Evolutionary conservation across 2,113 vertebrate genomes (phyloP).

Genomic region (Neodon shergylaensis): DNA sequence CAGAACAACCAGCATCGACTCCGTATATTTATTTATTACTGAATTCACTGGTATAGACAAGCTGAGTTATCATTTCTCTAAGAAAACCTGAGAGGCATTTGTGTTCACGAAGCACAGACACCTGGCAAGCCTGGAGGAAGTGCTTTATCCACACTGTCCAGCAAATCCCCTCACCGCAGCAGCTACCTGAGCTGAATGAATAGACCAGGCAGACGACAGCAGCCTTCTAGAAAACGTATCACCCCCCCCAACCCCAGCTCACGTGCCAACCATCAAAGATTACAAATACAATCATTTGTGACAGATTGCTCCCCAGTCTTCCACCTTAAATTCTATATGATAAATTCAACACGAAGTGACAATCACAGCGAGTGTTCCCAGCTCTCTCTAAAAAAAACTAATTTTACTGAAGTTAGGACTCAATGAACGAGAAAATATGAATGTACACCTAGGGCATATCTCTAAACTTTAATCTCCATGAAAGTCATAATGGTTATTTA

Average conservation of each 20-base stretch:
- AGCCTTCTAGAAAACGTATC: slow-evolving; percentile 62
- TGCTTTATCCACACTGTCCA: background rate
- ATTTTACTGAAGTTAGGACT: slow-evolving; percentile 83
- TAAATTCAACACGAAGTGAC: slow-evolving; percentile 83
- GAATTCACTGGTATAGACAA: slow-evolving; percentile 90
- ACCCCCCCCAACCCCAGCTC: slow-evolving; percentile 46
- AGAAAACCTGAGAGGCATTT: slow-evolving; percentile 85
- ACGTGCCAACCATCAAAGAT: slow-evolving; percentile 69
- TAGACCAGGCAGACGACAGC: background rate
- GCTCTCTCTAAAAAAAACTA: slow-evolving; percentile 73
- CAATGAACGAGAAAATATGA: slow-evolving; percentile 82
- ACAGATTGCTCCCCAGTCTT: slow-evolving; percentile 78
- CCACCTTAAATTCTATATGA: slow-evolving; percentile 79
- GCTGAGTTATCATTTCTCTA: slow-evolving; percentile 92
- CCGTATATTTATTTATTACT: slow-evolving; percentile 91
- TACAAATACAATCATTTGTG: slow-evolving; percentile 78
- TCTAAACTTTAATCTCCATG: slow-evolving; percentile 80
- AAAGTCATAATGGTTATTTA: slow-evolving; percentile 80
- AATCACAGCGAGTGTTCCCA: slow-evolving; percentile 83
- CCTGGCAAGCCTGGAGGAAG: slow-evolving; percentile 66
- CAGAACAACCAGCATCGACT: slow-evolving; percentile 87
- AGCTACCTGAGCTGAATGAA: slow-evolving; percentile 45
- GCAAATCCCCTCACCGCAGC: slow-evolving; percentile 53
- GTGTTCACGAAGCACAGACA: slow-evolving; percentile 76
- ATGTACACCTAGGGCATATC: slow-evolving; percentile 65